Percentiles rank a stretch among this genome's conserved stretches.
Conservation (phyloP, 1,140 invertebrate genomes). For the Drosophila ironensis region DNA sequence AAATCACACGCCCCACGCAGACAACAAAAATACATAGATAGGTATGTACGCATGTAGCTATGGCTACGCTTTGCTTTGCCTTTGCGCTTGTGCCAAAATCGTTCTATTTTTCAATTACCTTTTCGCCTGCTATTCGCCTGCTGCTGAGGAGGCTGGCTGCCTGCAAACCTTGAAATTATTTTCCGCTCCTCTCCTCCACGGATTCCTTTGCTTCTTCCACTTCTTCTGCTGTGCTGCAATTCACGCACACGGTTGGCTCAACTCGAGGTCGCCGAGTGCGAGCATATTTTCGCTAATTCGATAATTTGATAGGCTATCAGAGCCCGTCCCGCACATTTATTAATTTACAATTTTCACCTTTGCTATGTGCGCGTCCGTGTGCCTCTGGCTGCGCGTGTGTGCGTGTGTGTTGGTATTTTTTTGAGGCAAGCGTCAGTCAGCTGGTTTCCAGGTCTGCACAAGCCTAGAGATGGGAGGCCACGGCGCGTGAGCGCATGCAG, state of each 20-base stretch:
- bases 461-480: too few relatives aligned
- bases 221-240: too few relatives aligned
- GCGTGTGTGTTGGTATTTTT: conserved; percentile 59
- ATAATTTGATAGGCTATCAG: conserved; percentile 78
- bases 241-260: conserved; percentile 64
- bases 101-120: conserved; percentile 81
- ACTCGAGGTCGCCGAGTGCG: conserved; percentile 52
- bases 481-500: too few relatives aligned
- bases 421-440: too few relatives aligned
- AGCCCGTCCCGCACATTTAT: conserved; percentile 64
- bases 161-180: conserved; percentile 81
- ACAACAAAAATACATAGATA: conserved; percentile 61
- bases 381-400: conserved; percentile 5
- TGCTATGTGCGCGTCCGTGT: conserved; percentile 34
- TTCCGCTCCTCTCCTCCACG: too few relatives aligned
- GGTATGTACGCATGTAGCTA: too few relatives aligned
- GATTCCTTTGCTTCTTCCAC: too few relatives aligned
- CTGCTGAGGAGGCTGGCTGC: too few relatives aligned
- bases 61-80: conserved; percentile 3
- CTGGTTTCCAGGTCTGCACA: too few relatives aligned
- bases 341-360: conserved; percentile 80
- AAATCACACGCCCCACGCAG: conserved; percentile 73
- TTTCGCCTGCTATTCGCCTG: conserved; percentile 79
- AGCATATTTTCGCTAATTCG: conserved; percentile 76
- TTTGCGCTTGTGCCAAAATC: conserved; percentile 78